Base-by-base conservation (phyloP, 2,888 invertebrate genomes). In the Diplolepis rosae region DNA sequence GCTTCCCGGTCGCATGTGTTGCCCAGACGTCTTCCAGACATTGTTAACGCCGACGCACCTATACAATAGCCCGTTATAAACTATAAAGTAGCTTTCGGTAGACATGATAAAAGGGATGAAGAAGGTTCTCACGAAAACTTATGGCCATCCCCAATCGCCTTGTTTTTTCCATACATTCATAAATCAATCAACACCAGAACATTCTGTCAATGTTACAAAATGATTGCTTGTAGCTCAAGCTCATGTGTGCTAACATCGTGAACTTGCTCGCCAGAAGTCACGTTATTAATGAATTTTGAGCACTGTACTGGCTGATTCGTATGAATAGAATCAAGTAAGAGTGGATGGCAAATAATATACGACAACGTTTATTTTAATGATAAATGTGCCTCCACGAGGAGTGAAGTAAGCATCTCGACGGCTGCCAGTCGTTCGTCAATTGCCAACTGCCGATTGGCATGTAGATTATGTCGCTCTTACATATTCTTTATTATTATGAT, bases 341-440 rank as follows among this genome's bases (percentile, higher is more conserved):
- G 27, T 52, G 48, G 67, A 68, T 70, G 67, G 68, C 45, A 52
- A 54, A 73, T 80, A 82, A 82, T 81, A 82, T 80, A 81, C 79
- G 82, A 77, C 75, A 79, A 83, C 80, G 77, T 82, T 83, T 82
- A 79, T 80, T 82, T 83, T 82, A 81, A 82, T 82, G 79, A 82
- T 80, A 82, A 83, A 77, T 80, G 73, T 75, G 74, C 77, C 77
- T 69, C 65, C 68, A 73, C 69, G 61, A 71, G 73, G 70, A 78
- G 70, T 39, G 56, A 51, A 73, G 70, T 71, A 73, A 77, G 82
- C 77, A 70, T 78, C 69, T 71, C 73, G 71, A 54, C 45, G 72
- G 56, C 73, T 69, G 69, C 69, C 73, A 74, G 70, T 71, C 68
- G 65, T 61, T 56, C 72, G 61, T 66, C 70, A 70, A 72, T 75